Evolutionary conservation across 2,797 vertebrate species (phyloP), one percentile per base, ranked within the genome.

Genomic region (Tympanoctomys barrerae): DNA sequence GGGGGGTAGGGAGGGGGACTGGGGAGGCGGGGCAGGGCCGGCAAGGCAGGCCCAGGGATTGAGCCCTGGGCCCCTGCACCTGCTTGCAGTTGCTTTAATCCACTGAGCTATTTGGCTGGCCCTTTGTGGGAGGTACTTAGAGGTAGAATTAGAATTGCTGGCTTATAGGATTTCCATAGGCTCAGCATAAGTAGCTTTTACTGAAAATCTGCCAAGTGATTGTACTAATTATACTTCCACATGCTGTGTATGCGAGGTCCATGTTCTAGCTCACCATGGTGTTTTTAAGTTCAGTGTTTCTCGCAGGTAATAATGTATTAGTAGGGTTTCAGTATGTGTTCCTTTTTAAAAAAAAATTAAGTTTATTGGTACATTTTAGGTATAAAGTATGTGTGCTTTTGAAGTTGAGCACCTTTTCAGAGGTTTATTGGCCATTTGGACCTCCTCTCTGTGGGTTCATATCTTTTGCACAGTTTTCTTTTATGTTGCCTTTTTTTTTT

Each of bases 221-320:
- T 87, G 75, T 70, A 39, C 31, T 91, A 31, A 79, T 89, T 77
- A 26, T 11, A 52, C 19, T 73, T 33, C 21, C 57, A 85, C 78
- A 24, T 87, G 64, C 49, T 24, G 19, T 78, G 7, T 68, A 52
- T 79, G 16, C 59, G 49, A 57, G 64, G 62, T 94, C 64, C 21
- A 2, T 70, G 73, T 80, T 81, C 46, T 92, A 14, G 2, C 13
- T 54, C 80, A 87, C 7, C 75, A 6, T 57, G 46, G 33, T 54
- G 21, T 64, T 94, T 52, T 91, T 80, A 82, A 90, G 31, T 92
- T 92, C 81, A 75, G 49, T 57, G n/a, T 54, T 92, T 96, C 61
- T 92, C n/a, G 14, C 82, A 24, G 66, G 14, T 78, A 33, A 10
- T 87, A 36, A 46, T 19, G 33, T 73, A 62, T 28, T 75, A 75